Conservation (phyloP, 2,113 vertebrate genomes). For the Neotragus moschatus region DNA sequence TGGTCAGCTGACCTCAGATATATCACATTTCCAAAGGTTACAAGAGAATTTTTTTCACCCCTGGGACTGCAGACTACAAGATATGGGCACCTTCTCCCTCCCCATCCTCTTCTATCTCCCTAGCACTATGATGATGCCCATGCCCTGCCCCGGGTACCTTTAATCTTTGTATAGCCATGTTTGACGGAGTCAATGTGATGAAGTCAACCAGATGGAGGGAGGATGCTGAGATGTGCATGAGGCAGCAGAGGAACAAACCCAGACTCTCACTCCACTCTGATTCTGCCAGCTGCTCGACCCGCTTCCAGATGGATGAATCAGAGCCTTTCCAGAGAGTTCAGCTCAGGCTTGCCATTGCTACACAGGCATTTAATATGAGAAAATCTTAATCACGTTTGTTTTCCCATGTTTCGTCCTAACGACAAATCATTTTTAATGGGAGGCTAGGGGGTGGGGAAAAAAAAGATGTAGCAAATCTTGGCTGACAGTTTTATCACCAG, state of each 20-base stretch:
- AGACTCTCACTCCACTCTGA: background rate
- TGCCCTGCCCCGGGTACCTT: background rate
- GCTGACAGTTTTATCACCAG: conserved; percentile 57
- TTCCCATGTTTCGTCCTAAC: conserved; percentile 44
- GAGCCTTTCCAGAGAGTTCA: background rate
- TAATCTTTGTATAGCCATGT: background rate
- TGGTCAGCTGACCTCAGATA: background rate
- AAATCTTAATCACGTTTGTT: conserved; percentile 72
- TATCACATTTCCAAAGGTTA: background rate
- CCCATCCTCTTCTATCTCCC: background rate
- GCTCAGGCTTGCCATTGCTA: background rate
- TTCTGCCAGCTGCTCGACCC: background rate
- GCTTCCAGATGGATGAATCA: background rate
- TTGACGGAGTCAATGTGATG: background rate
- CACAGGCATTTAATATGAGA: conserved; percentile 21
- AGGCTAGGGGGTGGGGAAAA: background rate
- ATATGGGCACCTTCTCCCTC: background rate
- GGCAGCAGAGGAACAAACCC: background rate
- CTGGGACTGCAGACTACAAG: background rate
- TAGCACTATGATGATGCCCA: background rate
- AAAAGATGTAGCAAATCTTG: conserved; percentile 63
- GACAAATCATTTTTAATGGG: conserved; percentile 70
- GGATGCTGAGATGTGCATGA: background rate
- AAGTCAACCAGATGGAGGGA: background rate
- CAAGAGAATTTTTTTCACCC: background rate